These are phyloP conservation scores for Brachyptera risi DNA, from an alignment of 2,888 invertebrate genomes.

Conservation along the genomic window DNA sequence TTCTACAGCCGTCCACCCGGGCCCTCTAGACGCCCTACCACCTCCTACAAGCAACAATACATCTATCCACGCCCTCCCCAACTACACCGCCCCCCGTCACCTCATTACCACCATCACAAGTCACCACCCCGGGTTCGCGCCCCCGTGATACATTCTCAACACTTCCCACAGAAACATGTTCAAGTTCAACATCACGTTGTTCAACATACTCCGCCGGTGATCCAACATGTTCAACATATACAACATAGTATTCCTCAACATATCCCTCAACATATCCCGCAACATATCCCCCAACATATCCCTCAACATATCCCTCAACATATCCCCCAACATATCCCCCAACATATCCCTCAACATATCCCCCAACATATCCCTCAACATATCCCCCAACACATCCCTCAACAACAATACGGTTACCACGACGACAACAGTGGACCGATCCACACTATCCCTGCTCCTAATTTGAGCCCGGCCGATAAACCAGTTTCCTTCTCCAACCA, in stretches of 20 bases:
- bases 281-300: background rate
- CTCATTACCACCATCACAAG: background rate
- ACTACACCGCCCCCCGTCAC: background rate
- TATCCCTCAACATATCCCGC: too few relatives aligned
- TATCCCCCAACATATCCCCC: background rate
- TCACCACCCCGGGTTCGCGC: background rate
- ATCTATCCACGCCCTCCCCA: background rate
- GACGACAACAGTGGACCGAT: conserved; percentile 62
- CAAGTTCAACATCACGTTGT: too few relatives aligned
- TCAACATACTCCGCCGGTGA: background rate
- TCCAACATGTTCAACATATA: background rate
- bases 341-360: too few relatives aligned
- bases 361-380: too few relatives aligned
- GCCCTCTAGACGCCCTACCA: too few relatives aligned
- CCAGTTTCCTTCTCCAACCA: background rate
- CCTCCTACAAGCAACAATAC: too few relatives aligned
- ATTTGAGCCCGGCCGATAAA: conserved; percentile 54
- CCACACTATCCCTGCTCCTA: conserved; percentile 82
- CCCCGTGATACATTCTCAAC: background rate
- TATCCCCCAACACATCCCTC: background rate
- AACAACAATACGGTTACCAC: conserved; percentile 8
- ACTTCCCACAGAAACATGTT: too few relatives aligned
- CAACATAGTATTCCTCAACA: background rate
- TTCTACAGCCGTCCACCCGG: background rate
- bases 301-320: too few relatives aligned